Percentiles rank a stretch among this genome's conserved stretches.
Conservation (phyloP, 2,113 vertebrate species). For the Notothenia coriiceps region DNA sequence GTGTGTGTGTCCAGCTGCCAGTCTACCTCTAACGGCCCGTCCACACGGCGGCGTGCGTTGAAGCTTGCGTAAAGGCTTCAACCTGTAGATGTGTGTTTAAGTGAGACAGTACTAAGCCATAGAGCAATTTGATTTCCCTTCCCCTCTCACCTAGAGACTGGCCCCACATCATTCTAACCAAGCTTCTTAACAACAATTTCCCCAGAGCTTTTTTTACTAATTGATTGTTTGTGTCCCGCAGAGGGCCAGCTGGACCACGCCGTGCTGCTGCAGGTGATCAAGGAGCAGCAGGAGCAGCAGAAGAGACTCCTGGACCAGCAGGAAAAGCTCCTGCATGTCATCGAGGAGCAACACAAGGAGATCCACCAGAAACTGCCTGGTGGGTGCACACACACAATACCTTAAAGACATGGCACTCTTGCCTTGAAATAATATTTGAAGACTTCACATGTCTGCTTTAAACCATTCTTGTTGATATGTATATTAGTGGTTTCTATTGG, state of each 20-base stretch:
- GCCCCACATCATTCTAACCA: conserved; percentile 24
- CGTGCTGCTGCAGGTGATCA: conserved; percentile 93
- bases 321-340: conserved; percentile 93
- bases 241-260: conserved; percentile 93
- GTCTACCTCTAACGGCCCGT: background rate
- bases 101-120: background rate
- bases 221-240: conserved; percentile 51
- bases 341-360: conserved; percentile 98
- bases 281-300: conserved; percentile 96
- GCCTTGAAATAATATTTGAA: too few relatives aligned
- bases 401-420: too few relatives aligned
- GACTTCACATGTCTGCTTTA: too few relatives aligned
- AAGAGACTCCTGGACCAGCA: conserved; percentile 97
- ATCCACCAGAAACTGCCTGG: conserved; percentile 90
- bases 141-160: conserved; percentile 37
- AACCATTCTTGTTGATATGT: too few relatives aligned
- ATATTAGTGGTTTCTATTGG: too few relatives aligned
- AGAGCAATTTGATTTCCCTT: background rate
- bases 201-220: conserved; percentile 4
- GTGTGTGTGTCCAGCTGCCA: conserved; percentile 23
- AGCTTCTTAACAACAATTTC: conserved; percentile 8
- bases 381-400: conserved; percentile 16
- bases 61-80: background rate
- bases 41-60: too few relatives aligned
- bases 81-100: conserved; percentile 20